Conservation (phyloP, 2,888 invertebrate genomes). For the Pediacus dermestoides region DNA sequence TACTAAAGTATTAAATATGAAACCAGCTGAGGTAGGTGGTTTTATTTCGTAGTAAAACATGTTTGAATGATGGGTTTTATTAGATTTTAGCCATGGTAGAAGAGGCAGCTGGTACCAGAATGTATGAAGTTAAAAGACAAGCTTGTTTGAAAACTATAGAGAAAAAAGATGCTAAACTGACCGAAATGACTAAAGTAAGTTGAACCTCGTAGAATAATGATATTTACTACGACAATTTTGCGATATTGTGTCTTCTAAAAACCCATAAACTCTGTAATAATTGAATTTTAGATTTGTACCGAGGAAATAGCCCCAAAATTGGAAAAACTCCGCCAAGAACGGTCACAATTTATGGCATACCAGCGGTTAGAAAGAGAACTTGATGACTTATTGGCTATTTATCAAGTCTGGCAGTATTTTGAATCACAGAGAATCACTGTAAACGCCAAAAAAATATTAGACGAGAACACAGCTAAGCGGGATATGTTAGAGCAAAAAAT, state of each 20-base stretch:
- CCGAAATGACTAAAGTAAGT: slow-evolving; percentile 77
- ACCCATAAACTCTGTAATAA: too few species aligned
- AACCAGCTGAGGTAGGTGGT: slow-evolving; percentile 79
- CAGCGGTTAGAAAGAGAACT: slow-evolving; percentile 82
- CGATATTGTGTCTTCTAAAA: slow-evolving; percentile 4
- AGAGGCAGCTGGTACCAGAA: slow-evolving; percentile 95
- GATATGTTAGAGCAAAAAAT: slow-evolving; percentile 26
- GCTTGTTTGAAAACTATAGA: slow-evolving; percentile 82
- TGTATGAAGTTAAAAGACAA: slow-evolving; percentile 93
- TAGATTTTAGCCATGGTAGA: slow-evolving; percentile 95
- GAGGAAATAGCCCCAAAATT: slow-evolving; percentile 92
- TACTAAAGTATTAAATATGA: slow-evolving; percentile 98
- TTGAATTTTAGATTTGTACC: slow-evolving; percentile 59
- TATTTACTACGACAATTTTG: slow-evolving; percentile 7
- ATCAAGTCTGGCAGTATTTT: slow-evolving; percentile 69
- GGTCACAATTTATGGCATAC: slow-evolving; percentile 80
- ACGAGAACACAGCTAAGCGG: too few species aligned
- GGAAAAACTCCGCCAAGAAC: slow-evolving; percentile 79
- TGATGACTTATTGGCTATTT: slow-evolving; percentile 73
- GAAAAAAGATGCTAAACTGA: slow-evolving; percentile 87
- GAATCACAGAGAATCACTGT: slow-evolving; percentile 36
- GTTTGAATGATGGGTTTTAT: not conserved
- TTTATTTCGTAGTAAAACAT: too few species aligned
- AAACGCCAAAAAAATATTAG: slow-evolving; percentile 35
- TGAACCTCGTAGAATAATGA: too few species aligned